These are phyloP conservation scores for Ametastegia equiseti DNA, from an alignment of 2,888 invertebrate species.

Conservation along the genomic window DNA sequence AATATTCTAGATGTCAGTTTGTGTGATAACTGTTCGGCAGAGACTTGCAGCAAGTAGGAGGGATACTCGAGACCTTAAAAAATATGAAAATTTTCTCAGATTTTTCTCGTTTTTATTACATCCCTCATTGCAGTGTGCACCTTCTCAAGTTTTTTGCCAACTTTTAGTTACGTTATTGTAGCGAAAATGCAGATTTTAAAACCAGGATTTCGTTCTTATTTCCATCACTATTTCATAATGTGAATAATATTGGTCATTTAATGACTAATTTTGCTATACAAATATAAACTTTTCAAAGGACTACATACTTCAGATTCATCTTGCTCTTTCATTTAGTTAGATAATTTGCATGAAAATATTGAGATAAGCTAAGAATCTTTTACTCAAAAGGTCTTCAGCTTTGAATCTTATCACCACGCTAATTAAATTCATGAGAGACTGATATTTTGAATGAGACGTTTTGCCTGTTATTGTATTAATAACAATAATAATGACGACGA, in stretches of 20 bases:
- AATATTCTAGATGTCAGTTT: constrained; percentile 81
- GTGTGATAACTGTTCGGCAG: constrained; percentile 77
- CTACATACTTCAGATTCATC: too few species aligned
- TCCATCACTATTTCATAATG: neutral
- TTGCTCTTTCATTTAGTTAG: too few species aligned
- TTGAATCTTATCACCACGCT: too few species aligned
- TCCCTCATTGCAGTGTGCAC: too few species aligned
- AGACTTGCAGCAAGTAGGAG: constrained; percentile 80
- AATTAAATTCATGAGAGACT: too few species aligned
- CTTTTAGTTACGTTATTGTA: neutral
- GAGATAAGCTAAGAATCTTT: too few species aligned
- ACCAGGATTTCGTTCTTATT: neutral
- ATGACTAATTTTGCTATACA: neutral
- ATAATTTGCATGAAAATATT: too few species aligned
- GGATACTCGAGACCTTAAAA: constrained; percentile 80
- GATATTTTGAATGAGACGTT: too few species aligned
- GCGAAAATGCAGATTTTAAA: neutral
- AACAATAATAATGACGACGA: neutral
- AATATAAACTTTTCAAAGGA: neutral
- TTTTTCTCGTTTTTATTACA: neutral
- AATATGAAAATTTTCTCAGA: constrained; percentile 2
- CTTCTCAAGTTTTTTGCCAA: neutral
- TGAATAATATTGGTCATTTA: neutral
- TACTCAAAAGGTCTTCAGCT: too few species aligned
- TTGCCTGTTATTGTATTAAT: too few species aligned